Evolutionary conservation across 2,888 invertebrate genomes (phyloP).

Genomic region (Siphlonurus alternatus): DNA sequence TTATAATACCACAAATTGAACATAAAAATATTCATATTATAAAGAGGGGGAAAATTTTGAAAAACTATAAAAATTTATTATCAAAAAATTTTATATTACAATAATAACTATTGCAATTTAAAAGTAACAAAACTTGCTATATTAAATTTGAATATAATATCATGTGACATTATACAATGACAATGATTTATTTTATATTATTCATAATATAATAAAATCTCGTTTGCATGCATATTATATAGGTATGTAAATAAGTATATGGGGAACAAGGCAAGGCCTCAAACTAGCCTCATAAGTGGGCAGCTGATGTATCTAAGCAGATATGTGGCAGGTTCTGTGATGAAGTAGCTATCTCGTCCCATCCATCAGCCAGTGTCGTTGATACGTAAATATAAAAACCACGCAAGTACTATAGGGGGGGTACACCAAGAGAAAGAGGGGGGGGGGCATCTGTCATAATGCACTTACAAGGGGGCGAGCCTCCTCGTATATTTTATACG

Average conservation of each 20-base stretch:
- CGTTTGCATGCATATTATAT: neutral
- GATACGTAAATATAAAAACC: neutral
- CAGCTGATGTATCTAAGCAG: neutral
- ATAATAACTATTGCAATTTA: neutral
- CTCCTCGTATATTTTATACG: neutral
- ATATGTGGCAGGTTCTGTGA: neutral
- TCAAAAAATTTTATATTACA: neutral
- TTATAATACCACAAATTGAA: neutral
- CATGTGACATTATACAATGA: neutral
- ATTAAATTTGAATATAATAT: neutral
- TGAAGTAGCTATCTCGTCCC: neutral
- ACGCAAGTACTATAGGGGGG: no score
- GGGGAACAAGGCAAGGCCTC: neutral
- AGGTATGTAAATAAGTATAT: neutral
- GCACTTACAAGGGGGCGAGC: neutral
- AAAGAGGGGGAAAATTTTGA: neutral
- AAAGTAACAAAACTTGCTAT: neutral
- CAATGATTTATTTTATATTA: neutral
- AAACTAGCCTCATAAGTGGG: neutral
- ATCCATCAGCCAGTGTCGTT: neutral
- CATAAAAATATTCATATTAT: neutral
- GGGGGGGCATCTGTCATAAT: neutral
- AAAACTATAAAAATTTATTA: neutral
- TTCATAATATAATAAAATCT: neutral
- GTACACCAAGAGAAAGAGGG: neutral